Conservation (phyloP, 2,888 invertebrate genomes). For the Synanthedon andrenaeformis region DNA sequence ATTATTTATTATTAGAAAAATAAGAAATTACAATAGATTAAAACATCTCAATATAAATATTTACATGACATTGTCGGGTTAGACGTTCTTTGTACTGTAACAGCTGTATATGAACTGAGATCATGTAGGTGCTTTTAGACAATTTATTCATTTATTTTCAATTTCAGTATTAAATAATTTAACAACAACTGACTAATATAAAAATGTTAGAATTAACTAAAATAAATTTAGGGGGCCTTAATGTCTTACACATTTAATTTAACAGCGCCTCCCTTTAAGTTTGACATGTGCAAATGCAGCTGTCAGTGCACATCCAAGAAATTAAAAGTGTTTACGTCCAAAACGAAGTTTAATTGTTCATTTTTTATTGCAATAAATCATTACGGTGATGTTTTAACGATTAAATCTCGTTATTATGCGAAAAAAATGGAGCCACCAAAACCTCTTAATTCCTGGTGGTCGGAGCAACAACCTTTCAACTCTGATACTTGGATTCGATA, state of each 20-base stretch:
- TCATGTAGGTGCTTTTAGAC: too few species aligned
- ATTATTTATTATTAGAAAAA: too few species aligned
- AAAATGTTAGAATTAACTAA: too few species aligned
- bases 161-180: too few species aligned
- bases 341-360: background rate
- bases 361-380: background rate
- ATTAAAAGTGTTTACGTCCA: background rate
- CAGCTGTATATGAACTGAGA: too few species aligned
- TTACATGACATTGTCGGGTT: too few species aligned
- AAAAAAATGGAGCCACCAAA: background rate
- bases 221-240: too few species aligned
- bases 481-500: background rate
- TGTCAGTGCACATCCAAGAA: background rate
- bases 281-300: background rate
- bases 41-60: too few species aligned
- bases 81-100: too few species aligned
- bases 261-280: background rate
- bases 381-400: background rate
- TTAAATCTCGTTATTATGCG: background rate
- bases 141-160: too few species aligned
- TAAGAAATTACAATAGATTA: too few species aligned
- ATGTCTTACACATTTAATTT: background rate
- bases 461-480: background rate
- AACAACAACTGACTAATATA: too few species aligned
- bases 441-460: background rate